A percentile compares a stretch with the other conserved stretches of the same genome.
These are phyloP conservation scores for Triplophysa rosa DNA, from an alignment of 2,113 vertebrate species.

Conservation along the genomic window DNA sequence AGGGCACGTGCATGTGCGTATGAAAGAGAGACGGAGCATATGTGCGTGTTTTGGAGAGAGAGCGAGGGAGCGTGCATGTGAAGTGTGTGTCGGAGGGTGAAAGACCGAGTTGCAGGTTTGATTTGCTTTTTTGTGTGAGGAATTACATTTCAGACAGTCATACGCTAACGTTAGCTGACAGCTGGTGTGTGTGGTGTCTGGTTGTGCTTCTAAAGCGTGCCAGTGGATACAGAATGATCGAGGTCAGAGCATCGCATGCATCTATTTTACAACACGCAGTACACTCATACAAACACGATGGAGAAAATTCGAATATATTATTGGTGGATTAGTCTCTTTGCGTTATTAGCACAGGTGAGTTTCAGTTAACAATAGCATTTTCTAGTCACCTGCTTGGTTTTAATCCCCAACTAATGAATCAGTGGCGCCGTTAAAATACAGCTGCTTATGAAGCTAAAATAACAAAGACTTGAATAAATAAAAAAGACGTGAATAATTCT, in stretches of 20 bases:
- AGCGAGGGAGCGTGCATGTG: neutral
- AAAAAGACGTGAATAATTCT: slow-evolving; percentile 9
- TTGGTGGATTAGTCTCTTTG: slow-evolving; percentile 27
- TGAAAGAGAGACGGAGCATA: neutral
- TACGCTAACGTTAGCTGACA: slow-evolving; percentile 40
- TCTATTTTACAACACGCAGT: slow-evolving; percentile 4
- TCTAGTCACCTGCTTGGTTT: slow-evolving; percentile 10
- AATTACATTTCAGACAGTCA: slow-evolving; percentile 32
- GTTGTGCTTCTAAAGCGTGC: slow-evolving; percentile 5
- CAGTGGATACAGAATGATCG: slow-evolving; percentile 21
- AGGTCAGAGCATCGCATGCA: neutral
- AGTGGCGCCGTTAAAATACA: slow-evolving; percentile 8
- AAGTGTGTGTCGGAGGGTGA: neutral
- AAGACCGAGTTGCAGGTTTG: slow-evolving; percentile 6
- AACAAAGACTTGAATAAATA: neutral
- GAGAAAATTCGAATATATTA: neutral
- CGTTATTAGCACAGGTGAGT: neutral
- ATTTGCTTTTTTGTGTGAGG: neutral
- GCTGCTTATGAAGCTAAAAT: neutral
- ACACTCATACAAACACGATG: neutral
- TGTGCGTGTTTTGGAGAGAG: slow-evolving; percentile 4
- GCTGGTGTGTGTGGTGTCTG: slow-evolving; percentile 20
- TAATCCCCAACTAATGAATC: slow-evolving; percentile 15
- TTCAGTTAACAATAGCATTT: slow-evolving; percentile 25
- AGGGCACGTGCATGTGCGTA: neutral